Evolutionary conservation across 2,888 invertebrate species (phyloP).

Genomic region (Meta bourneti): DNA sequence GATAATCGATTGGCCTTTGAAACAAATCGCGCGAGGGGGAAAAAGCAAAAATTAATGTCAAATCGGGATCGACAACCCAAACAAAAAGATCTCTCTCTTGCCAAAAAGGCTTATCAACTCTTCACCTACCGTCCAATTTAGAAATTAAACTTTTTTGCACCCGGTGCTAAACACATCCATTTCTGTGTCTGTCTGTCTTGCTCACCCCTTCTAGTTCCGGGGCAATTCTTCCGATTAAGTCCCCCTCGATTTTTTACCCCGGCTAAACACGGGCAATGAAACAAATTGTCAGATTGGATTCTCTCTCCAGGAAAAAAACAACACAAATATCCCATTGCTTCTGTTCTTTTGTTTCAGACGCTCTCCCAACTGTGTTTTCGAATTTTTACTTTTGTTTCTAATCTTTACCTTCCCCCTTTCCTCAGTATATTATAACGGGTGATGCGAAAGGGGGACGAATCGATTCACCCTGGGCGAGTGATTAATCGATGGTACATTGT

Average conservation of each 20-base stretch:
- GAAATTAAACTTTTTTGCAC: conserved; percentile 67
- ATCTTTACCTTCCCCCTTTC: conserved; percentile 16
- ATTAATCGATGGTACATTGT: conserved; percentile 75
- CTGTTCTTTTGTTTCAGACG: conserved; percentile 53
- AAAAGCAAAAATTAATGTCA: conserved; percentile 62
- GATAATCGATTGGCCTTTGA: conserved; percentile 47
- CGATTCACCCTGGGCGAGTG: conserved; percentile 62
- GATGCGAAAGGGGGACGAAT: conserved; percentile 56
- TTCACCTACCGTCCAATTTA: conserved; percentile 61
- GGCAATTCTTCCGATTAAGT: background rate
- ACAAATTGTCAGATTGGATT: conserved; percentile 74
- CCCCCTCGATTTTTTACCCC: background rate
- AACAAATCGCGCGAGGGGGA: conserved; percentile 45
- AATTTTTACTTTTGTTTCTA: conserved; percentile 62
- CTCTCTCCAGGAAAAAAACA: conserved; percentile 37
- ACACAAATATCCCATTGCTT: conserved; percentile 19
- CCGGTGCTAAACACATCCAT: conserved; percentile 71
- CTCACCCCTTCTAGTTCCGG: background rate
- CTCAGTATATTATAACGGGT: conserved; percentile 20
- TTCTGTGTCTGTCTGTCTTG: conserved; percentile 1
- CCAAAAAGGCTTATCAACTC: conserved; percentile 52
- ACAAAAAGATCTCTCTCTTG: conserved; percentile 23
- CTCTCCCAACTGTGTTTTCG: conserved; percentile 42
- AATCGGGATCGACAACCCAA: conserved; percentile 47
- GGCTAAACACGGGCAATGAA: conserved; percentile 52